Conservation (phyloP, 2,888 invertebrate genomes). For the Steromphala cineraria region DNA sequence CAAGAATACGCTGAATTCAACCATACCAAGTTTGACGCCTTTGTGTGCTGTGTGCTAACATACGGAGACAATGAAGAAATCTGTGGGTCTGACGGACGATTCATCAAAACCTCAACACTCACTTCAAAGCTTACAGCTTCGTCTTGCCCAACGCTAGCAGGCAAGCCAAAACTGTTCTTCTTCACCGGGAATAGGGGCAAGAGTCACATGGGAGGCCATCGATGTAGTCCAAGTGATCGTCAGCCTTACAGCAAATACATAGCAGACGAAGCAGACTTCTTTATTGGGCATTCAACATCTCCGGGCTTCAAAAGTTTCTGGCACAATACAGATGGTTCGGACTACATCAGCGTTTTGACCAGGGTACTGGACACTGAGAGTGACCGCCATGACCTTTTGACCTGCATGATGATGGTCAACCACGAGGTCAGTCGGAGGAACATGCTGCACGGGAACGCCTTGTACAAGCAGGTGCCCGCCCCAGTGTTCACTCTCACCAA, state of each 20-base stretch:
- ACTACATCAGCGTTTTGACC: background rate
- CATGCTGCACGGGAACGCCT: background rate
- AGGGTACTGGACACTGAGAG: background rate
- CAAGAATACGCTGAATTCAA: background rate
- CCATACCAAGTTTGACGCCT: background rate
- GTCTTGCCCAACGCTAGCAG: background rate
- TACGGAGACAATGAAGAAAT: background rate
- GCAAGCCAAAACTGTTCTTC: slow-evolving; percentile 10
- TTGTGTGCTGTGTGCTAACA: background rate
- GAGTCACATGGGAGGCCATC: background rate
- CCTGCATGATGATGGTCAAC: background rate
- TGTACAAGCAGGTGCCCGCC: background rate
- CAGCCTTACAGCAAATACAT: no score
- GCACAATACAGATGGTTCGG: background rate
- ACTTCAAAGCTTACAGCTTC: background rate
- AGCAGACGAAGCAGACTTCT: background rate
- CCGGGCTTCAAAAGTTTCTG: background rate
- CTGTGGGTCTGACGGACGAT: background rate
- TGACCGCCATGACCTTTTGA: background rate
- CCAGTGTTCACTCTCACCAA: background rate
- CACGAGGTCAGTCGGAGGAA: background rate
- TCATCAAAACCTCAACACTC: background rate
- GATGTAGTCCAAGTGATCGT: no score
- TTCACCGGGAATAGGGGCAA: background rate
- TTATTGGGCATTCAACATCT: background rate